Evolutionary conservation across 2,888 invertebrate genomes (phyloP).

Genomic region (Resseliella maxima): DNA sequence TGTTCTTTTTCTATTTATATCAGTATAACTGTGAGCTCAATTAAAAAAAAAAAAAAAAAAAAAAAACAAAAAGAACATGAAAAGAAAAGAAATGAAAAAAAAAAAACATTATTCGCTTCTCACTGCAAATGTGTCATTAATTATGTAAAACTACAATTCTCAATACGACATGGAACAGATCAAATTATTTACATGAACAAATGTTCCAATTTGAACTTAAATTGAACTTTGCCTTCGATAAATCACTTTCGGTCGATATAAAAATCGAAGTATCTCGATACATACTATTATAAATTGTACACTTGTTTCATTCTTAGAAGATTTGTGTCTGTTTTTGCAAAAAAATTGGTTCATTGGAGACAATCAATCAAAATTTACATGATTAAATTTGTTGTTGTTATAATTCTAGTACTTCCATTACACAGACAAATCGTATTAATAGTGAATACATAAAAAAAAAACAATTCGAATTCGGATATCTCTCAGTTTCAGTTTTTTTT

Average conservation of each 20-base stretch:
- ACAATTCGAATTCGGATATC: background rate
- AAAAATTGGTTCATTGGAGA: conserved; percentile 2
- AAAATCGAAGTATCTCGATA: background rate
- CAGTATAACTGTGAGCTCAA: background rate
- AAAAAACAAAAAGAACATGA: background rate
- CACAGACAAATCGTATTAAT: conserved; percentile 12
- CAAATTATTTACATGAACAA: conserved; percentile 15
- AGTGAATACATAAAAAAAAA: background rate
- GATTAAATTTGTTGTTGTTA: background rate
- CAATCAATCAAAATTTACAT: background rate
- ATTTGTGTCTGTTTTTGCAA: background rate
- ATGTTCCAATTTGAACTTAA: conserved; percentile 9
- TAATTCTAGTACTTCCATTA: background rate
- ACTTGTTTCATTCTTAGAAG: background rate
- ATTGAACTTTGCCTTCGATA: conserved; percentile 12
- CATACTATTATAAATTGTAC: conserved; percentile 23
- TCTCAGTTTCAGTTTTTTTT: background rate
- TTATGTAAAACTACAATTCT: conserved; percentile 16
- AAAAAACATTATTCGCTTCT: background rate
- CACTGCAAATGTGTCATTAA: background rate
- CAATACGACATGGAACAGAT: conserved; percentile 20
- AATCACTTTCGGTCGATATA: background rate
- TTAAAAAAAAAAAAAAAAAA: background rate
- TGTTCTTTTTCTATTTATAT: background rate
- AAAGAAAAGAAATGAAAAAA: no score